Conservation (phyloP, 2,888 invertebrate species). For the Gastracanthus pulcherrimus region DNA sequence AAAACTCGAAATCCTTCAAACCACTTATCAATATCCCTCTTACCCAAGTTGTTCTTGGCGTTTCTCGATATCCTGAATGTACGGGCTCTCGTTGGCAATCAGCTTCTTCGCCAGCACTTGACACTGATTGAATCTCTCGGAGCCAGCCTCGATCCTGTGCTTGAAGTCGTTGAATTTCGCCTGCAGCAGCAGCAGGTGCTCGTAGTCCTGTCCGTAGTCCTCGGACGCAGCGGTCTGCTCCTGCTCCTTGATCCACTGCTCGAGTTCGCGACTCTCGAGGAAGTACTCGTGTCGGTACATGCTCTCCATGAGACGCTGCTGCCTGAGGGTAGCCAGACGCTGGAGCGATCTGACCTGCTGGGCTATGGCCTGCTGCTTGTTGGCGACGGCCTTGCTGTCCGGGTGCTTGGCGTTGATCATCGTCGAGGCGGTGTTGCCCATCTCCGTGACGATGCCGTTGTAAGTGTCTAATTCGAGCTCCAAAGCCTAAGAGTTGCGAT, state of each 20-base stretch:
- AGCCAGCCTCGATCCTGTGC: slow-evolving; percentile 92
- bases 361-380: slow-evolving; percentile 86
- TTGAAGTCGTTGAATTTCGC: slow-evolving; percentile 96
- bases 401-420: slow-evolving; percentile 91
- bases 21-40: slow-evolving; percentile 64
- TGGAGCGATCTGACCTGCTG: slow-evolving; percentile 90
- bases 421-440: slow-evolving; percentile 90
- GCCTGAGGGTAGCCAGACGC: slow-evolving; percentile 87
- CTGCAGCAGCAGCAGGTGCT: slow-evolving; percentile 90
- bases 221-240: slow-evolving; percentile 92
- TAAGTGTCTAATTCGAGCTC: slow-evolving; percentile 95
- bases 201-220: slow-evolving; percentile 96
- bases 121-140: slow-evolving; percentile 93
- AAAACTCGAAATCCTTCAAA: neutral
- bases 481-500: slow-evolving; percentile 86
- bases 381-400: slow-evolving; percentile 88
- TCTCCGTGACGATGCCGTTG: slow-evolving; percentile 93
- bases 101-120: slow-evolving; percentile 94
- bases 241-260: slow-evolving; percentile 95
- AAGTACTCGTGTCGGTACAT: slow-evolving; percentile 95
- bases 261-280: slow-evolving; percentile 92
- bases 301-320: slow-evolving; percentile 93
- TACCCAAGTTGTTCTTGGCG: slow-evolving; percentile 93
- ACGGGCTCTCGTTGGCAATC: slow-evolving; percentile 90
- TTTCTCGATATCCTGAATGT: slow-evolving; percentile 90